Conservation (phyloP, 2,113 vertebrate genomes). For the Struthidea cinerea region DNA sequence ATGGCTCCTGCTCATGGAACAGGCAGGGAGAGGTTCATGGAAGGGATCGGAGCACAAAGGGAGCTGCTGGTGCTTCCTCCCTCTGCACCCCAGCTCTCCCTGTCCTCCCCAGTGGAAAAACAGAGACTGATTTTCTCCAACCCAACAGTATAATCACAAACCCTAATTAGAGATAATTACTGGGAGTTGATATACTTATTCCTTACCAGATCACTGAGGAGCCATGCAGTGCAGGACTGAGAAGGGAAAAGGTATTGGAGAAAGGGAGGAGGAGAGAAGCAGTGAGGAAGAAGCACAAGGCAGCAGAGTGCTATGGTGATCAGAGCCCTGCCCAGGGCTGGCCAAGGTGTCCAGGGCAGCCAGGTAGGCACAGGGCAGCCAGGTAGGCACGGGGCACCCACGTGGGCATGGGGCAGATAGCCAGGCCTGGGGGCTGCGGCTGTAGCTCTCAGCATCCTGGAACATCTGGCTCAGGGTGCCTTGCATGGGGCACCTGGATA, state of each 20-base stretch:
- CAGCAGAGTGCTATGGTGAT: not conserved
- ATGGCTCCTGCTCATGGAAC: not conserved
- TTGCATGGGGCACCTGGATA: not conserved
- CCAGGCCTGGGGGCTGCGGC: not conserved
- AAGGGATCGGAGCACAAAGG: accelerated
- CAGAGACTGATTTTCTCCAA: slow-evolving; percentile 92
- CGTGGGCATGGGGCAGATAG: not conserved
- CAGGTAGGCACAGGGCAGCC: not conserved
- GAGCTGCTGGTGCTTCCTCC: slow-evolving; percentile 33
- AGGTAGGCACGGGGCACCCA: not conserved
- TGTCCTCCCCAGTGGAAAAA: slow-evolving; percentile 83
- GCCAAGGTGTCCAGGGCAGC: not conserved
- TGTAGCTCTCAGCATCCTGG: not conserved
- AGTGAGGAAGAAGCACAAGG: not conserved
- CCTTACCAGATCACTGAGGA: slow-evolving; percentile 86
- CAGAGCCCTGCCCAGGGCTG: not conserved
- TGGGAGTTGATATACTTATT: slow-evolving; percentile 93
- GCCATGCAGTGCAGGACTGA: slow-evolving; percentile 34
- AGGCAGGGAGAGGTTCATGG: not conserved
- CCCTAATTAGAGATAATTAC: slow-evolving; percentile 99
- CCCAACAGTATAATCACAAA: slow-evolving; percentile 98
- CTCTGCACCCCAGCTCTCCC: slow-evolving; percentile 67
- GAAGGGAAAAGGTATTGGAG: not conserved
- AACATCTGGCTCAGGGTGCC: not conserved
- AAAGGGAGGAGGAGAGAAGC: not conserved